phyloP scores from a whole-genome alignment of 2,113 vertebrate species.

The Zosterops hypoxanthus region DNA sequence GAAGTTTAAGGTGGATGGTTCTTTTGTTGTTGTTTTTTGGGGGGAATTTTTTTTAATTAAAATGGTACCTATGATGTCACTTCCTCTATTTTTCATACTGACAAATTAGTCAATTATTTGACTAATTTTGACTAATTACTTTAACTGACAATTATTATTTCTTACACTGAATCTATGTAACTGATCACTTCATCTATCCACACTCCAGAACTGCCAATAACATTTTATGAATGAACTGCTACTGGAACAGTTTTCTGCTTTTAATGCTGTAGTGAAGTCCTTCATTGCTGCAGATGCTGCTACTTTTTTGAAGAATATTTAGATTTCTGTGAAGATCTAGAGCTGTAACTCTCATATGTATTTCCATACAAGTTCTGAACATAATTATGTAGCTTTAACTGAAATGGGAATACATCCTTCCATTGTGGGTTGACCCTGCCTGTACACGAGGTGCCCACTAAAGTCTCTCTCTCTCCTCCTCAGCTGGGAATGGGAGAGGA shows the following conservation, averaged over 20 bases:
- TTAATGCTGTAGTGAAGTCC: neutral
- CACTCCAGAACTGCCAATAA: neutral
- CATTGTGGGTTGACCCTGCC: neutral
- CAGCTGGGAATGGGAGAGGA: neutral
- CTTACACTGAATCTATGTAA: neutral
- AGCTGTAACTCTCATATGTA: neutral
- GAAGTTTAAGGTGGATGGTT: accelerated
- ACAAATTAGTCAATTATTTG: neutral
- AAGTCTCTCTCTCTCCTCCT: neutral
- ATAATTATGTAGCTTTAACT: neutral
- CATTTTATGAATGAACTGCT: neutral
- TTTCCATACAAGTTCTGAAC: neutral
- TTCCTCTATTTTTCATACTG: neutral
- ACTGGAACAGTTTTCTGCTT: neutral
- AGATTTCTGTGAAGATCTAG: neutral
- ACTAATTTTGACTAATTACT: too few relatives aligned
- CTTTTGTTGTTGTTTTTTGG: neutral
- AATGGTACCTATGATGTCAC: neutral
- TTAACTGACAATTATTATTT: neutral
- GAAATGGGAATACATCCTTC: neutral
- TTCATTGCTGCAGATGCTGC: neutral
- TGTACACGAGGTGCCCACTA: neutral
- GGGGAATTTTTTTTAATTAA: neutral
- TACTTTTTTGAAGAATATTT: neutral
- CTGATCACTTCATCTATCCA: neutral